A percentile compares a stretch with the other conserved stretches of the same genome.
Conservation (phyloP, 1,140 invertebrate species). For the Cyphomyrmex costatus region DNA sequence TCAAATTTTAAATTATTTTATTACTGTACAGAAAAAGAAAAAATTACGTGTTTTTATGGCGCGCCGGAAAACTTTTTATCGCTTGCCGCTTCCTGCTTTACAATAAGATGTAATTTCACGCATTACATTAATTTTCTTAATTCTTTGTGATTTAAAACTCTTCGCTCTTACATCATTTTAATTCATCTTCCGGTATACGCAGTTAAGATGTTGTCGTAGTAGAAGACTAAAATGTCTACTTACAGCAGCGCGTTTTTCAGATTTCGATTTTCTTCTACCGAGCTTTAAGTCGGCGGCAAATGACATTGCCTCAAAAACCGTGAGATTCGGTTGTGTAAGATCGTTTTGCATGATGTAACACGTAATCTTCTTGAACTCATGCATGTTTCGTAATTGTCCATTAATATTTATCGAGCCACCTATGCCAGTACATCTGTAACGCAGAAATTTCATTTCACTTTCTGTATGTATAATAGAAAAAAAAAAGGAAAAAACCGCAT, state of each 20-base stretch:
- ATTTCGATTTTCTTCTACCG: slow-evolving; percentile 88
- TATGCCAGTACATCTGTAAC: slow-evolving; percentile 86
- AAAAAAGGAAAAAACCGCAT: not conserved
- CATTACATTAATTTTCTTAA: not conserved
- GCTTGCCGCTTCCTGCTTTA: not conserved
- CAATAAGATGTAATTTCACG: not conserved
- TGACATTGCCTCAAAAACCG: slow-evolving; percentile 94
- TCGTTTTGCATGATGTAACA: slow-evolving; percentile 98
- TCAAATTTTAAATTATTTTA: not conserved
- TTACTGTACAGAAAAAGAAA: not conserved
- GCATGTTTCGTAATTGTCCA: slow-evolving; percentile 91
- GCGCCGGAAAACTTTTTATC: not conserved
- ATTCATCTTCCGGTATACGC: not conserved
- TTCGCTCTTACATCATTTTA: not conserved
- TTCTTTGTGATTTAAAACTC: not conserved
- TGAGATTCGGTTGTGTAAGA: slow-evolving; percentile 94
- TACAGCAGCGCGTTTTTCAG: slow-evolving; percentile 91
- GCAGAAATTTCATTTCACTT: not conserved
- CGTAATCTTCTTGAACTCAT: slow-evolving; percentile 94
- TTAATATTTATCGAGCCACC: slow-evolving; percentile 92
- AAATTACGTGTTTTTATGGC: not conserved
- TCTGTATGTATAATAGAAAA: not conserved
- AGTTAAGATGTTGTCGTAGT: not conserved
- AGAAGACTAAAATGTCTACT: slow-evolving; percentile 81
- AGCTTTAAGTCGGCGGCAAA: slow-evolving; percentile 96